phyloP scores from a whole-genome alignment of 2,113 vertebrate genomes.

The Xenus cinereus region DNA sequence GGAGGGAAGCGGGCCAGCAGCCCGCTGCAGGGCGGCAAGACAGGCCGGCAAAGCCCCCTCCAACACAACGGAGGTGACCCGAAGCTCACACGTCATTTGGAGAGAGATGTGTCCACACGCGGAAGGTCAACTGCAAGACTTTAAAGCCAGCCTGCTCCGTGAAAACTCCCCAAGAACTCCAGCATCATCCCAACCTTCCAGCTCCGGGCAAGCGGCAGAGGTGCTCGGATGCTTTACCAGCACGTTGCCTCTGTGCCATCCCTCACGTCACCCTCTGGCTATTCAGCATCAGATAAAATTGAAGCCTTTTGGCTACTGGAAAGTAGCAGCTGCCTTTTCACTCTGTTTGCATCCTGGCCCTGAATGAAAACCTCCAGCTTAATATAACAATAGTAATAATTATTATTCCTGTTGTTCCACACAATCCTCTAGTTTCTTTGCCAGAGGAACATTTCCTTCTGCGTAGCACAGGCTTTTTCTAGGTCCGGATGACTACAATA shows the following conservation, averaged over 20 bases:
- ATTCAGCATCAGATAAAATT: background rate
- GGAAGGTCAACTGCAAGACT: background rate
- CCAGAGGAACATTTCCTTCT: background rate
- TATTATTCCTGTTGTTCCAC: background rate
- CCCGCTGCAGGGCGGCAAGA: background rate
- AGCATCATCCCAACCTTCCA: background rate
- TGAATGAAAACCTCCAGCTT: constrained; percentile 18
- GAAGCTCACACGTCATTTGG: background rate
- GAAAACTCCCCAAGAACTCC: background rate
- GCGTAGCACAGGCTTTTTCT: background rate
- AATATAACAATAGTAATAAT: background rate
- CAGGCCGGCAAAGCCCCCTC: background rate
- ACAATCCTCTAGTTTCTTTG: background rate
- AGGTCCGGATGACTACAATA: background rate
- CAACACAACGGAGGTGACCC: background rate
- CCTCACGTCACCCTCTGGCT: background rate
- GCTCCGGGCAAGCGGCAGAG: background rate
- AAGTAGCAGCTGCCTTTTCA: constrained; percentile 3
- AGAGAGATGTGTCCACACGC: background rate
- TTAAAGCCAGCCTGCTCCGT: background rate
- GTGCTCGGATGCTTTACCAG: background rate
- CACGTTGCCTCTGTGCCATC: rapidly evolving
- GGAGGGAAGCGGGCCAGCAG: background rate
- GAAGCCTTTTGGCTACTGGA: background rate
- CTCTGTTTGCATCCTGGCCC: background rate